Percentiles rank a stretch among this genome's conserved stretches.
phyloP scores from a whole-genome alignment of 2,113 vertebrate genomes.

The Gambusia affinis region DNA sequence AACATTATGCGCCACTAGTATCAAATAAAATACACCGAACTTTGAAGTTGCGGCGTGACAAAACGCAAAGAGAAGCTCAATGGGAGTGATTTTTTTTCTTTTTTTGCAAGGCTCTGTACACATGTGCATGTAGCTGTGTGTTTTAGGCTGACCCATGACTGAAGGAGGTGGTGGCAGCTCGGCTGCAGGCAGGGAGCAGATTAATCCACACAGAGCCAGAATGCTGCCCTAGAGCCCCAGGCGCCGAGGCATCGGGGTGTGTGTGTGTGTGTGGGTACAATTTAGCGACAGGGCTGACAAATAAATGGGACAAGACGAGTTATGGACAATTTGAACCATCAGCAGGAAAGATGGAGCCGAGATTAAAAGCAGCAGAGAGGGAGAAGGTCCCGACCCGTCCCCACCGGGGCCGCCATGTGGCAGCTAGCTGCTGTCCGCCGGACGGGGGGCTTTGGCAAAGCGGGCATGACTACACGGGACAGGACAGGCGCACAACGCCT shows the following conservation, averaged over 20 bases:
- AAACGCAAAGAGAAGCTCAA: not conserved
- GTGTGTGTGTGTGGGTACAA: constrained; percentile 41
- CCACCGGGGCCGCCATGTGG: constrained; percentile 69
- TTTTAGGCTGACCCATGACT: constrained; percentile 62
- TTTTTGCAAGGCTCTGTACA: constrained; percentile 19
- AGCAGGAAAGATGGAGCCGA: not conserved
- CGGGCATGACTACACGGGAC: constrained; percentile 59
- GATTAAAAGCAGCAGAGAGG: constrained; percentile 43
- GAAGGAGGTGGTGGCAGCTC: constrained; percentile 79
- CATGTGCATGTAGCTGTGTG: constrained; percentile 27
- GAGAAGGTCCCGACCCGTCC: constrained; percentile 57
- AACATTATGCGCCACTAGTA: not conserved
- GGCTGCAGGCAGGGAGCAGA: constrained; percentile 83
- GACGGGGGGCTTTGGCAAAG: constrained; percentile 65
- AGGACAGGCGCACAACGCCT: constrained; percentile 70
- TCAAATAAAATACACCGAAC: not conserved
- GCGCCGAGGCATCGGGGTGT: constrained; percentile 54
- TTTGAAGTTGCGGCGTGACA: not conserved
- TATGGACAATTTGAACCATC: not conserved
- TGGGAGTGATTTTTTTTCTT: not conserved
- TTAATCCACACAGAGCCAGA: constrained; percentile 83
- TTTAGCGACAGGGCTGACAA: constrained; percentile 27
- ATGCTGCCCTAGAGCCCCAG: constrained; percentile 80
- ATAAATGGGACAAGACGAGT: constrained; percentile 26
- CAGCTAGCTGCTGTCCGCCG: constrained; percentile 60